Evolutionary conservation across 2,888 invertebrate genomes (phyloP).

Genomic region (Clistopyga incitator): DNA sequence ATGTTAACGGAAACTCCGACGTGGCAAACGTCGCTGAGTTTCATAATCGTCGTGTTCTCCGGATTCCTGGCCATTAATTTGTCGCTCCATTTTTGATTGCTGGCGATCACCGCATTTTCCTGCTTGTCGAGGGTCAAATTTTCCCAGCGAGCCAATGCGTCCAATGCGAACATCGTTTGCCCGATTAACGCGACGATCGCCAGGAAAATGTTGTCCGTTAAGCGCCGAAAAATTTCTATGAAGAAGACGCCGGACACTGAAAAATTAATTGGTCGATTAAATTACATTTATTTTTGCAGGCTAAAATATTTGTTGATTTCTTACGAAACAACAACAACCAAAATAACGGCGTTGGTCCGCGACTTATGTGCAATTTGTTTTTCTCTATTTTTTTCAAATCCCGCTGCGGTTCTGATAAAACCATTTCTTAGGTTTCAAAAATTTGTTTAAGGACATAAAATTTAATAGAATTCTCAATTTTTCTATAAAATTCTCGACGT

Average conservation of each 20-base stretch:
- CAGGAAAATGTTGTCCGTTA: conserved; percentile 69
- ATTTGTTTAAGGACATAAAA: conserved; percentile 14
- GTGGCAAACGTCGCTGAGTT: conserved; percentile 74
- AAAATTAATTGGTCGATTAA: conserved; percentile 43
- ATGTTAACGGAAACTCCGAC: conserved; percentile 73
- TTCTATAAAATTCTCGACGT: background rate
- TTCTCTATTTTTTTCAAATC: conserved; percentile 65
- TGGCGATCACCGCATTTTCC: conserved; percentile 70
- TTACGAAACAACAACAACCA: conserved; percentile 72
- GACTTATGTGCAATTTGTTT: conserved; percentile 71
- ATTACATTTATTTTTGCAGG: conserved; percentile 12
- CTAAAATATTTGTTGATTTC: conserved; percentile 39
- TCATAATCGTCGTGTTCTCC: conserved; percentile 63
- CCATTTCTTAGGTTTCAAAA: conserved; percentile 63
- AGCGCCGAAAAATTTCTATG: conserved; percentile 65
- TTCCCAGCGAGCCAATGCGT: conserved; percentile 75
- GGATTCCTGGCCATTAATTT: conserved; percentile 66
- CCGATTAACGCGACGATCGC: conserved; percentile 70
- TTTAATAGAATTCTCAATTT: background rate
- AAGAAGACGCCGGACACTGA: conserved; percentile 73
- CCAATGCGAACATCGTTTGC: conserved; percentile 74
- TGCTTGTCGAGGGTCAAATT: conserved; percentile 73
- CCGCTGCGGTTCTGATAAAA: conserved; percentile 20
- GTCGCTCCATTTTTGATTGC: conserved; percentile 73
- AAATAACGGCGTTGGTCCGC: conserved; percentile 68